Conservation (phyloP, 2,888 invertebrate genomes). For the Brenthis ino region DNA sequence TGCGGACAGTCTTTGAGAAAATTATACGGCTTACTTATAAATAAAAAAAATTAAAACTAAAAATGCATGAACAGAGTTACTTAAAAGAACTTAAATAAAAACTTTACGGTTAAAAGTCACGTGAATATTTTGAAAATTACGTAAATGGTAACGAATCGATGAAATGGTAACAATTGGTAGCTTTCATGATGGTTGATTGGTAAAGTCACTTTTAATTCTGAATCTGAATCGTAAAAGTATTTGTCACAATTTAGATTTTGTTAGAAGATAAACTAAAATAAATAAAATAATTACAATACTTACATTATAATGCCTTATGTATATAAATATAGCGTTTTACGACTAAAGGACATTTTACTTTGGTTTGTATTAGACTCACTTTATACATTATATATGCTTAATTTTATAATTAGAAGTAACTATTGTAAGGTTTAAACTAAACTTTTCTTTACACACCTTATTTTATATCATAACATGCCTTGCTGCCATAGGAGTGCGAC, state of each 20-base stretch:
- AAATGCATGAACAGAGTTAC: slow-evolving; percentile 29
- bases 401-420: slow-evolving; percentile 12
- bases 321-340: slow-evolving; percentile 80
- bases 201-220: slow-evolving; percentile 3
- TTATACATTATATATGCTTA: slow-evolving; percentile 28
- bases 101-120: slow-evolving; percentile 3
- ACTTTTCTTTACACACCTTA: neutral
- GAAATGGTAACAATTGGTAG: slow-evolving; percentile 46
- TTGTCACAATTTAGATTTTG: slow-evolving; percentile 9
- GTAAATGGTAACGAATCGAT: slow-evolving; percentile 38
- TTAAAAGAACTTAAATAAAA: slow-evolving; percentile 9
- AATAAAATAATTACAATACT: slow-evolving; percentile 26
- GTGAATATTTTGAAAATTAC: slow-evolving; percentile 17
- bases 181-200: slow-evolving; percentile 24
- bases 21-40: slow-evolving; percentile 18
- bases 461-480: neutral
- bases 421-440: slow-evolving; percentile 10
- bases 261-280: slow-evolving; percentile 17
- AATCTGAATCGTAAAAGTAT: slow-evolving; percentile 14
- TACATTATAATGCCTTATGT: slow-evolving; percentile 46
- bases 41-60: slow-evolving; percentile 29
- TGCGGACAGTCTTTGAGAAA: slow-evolving; percentile 34
- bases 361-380: slow-evolving; percentile 72
- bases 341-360: slow-evolving; percentile 78
- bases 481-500: neutral